A percentile compares a stretch with the other conserved stretches of the same genome.
phyloP scores from a whole-genome alignment of 2,797 vertebrate genomes.

The Avahi laniger region DNA sequence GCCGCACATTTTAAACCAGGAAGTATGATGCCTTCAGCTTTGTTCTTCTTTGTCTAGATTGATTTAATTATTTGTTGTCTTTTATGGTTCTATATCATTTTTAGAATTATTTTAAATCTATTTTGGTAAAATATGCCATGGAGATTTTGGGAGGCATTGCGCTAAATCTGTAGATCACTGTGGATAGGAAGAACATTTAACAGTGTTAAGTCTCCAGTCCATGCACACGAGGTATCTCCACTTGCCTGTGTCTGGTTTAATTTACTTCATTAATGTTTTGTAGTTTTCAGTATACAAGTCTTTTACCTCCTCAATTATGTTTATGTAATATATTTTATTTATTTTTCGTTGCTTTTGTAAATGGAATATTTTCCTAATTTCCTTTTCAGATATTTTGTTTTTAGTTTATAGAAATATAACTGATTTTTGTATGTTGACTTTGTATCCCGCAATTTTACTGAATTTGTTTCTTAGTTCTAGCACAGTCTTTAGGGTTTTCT shows the following conservation, averaged over 20 bases:
- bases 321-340: background rate
- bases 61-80: background rate
- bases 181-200: background rate
- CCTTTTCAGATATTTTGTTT: background rate
- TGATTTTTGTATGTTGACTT: background rate
- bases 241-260: background rate
- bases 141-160: background rate
- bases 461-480: background rate
- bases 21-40: background rate
- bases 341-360: background rate
- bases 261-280: background rate
- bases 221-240: no score
- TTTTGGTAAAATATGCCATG: background rate
- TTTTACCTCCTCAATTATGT: background rate
- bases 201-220: no score
- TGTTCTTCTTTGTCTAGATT: background rate
- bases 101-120: background rate
- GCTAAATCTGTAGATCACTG: no score
- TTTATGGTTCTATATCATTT: background rate
- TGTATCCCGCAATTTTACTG: background rate
- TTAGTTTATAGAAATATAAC: background rate
- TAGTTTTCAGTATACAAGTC: background rate
- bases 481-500: background rate
- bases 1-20: background rate
- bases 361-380: background rate